Percentiles rank a stretch among this genome's conserved stretches.
Evolutionary conservation across 2,797 vertebrate genomes (phyloP).

Genomic region (Phoebastria nigripes): DNA sequence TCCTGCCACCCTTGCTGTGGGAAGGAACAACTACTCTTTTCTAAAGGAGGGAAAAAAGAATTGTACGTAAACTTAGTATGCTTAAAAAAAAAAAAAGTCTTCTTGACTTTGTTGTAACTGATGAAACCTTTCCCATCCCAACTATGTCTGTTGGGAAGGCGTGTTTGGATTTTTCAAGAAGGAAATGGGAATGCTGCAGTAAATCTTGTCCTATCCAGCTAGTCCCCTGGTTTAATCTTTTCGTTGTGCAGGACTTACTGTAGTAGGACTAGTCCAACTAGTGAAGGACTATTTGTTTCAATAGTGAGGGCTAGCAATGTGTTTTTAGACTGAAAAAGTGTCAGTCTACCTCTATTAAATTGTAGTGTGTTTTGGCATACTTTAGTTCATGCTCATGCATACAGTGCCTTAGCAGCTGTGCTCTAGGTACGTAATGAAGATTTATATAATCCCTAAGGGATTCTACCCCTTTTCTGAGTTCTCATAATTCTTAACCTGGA

Average conservation of each 20-base stretch:
- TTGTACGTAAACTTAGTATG: neutral
- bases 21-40: neutral
- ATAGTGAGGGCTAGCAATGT: neutral
- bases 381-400: neutral
- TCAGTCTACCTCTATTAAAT: neutral
- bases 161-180: neutral
- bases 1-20: neutral
- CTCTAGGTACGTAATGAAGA: neutral
- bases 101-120: neutral
- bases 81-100: neutral
- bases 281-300: neutral
- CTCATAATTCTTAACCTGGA: neutral
- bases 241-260: neutral
- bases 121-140: neutral
- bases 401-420: slow-evolving; percentile 1
- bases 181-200: neutral
- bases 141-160: neutral
- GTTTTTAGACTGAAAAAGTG: neutral
- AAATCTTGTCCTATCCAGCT: neutral
- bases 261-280: neutral
- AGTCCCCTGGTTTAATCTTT: neutral
- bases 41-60: neutral
- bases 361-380: neutral
- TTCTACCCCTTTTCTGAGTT: neutral
- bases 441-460: slow-evolving; percentile 22